Percentiles rank a stretch among this genome's conserved stretches.
These are phyloP conservation scores for Ciona savignyi DNA, from an alignment of 23 tunicate genomes.

Conservation along the genomic window DNA sequence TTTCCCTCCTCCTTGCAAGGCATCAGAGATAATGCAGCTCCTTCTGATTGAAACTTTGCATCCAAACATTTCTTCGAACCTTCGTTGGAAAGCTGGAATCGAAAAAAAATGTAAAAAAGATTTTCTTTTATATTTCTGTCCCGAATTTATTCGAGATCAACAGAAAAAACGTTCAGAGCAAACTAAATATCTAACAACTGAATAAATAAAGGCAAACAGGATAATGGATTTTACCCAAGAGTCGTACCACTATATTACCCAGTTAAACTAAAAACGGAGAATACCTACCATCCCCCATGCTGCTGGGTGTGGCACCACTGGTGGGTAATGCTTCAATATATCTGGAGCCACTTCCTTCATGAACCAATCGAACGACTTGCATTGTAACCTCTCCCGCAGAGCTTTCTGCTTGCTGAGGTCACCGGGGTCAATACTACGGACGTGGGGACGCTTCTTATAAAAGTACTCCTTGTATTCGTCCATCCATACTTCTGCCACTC, in stretches of 20 bases:
- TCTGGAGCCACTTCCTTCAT: conserved; percentile 78
- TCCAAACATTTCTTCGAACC: conserved; percentile 33
- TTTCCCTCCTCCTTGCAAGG: conserved; percentile 5
- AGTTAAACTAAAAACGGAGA: too few relatives aligned
- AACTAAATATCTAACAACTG: too few relatives aligned
- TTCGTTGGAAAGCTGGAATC: conserved; percentile 14
- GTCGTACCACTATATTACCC: too few relatives aligned
- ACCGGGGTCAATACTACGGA: conserved; percentile 51
- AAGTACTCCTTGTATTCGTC: conserved; percentile 85
- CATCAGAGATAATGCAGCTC: conserved; percentile 3
- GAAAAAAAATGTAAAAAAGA: not conserved
- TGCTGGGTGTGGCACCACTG: conserved; percentile 47
- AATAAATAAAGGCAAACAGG: too few relatives aligned
- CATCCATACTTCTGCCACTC: conserved; percentile 92
- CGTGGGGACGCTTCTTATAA: conserved; percentile 68
- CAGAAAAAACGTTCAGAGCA: too few relatives aligned
- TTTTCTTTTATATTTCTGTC: too few relatives aligned
- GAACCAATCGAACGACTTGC: conserved; percentile 84
- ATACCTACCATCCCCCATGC: conserved; percentile 69
- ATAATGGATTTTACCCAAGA: too few relatives aligned
- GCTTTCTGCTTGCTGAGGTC: conserved; percentile 43
- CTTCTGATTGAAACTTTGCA: conserved; percentile 16
- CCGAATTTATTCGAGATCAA: too few relatives aligned
- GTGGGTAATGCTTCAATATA: conserved; percentile 68
- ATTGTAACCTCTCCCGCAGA: conserved; percentile 38